Evolutionary conservation across 2,888 invertebrate species (phyloP).

Genomic region (Buathra laborator): DNA sequence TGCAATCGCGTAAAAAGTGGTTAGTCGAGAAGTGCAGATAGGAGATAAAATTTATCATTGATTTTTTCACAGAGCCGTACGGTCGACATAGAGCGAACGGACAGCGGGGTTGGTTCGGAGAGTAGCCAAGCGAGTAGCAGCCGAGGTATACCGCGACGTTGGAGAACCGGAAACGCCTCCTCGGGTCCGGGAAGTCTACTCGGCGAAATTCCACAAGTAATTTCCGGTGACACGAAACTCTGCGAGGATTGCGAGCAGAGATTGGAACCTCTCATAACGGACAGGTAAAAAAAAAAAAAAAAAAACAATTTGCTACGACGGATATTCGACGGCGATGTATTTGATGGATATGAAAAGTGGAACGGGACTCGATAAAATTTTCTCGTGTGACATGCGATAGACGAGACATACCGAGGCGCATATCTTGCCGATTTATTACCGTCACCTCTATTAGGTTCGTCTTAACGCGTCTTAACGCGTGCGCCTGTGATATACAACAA

Average conservation of each 20-base stretch:
- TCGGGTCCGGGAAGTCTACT: conserved; percentile 85
- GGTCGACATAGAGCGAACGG: conserved; percentile 95
- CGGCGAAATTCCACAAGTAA: conserved; percentile 87
- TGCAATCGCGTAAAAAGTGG: too few species aligned
- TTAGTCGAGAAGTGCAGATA: not conserved
- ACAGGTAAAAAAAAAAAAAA: conserved; percentile 83
- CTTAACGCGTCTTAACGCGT: conserved; percentile 19
- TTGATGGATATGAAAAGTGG: not conserved
- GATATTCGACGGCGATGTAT: not conserved
- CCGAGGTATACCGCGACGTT: conserved; percentile 83
- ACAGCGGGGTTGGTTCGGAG: conserved; percentile 97
- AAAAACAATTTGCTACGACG: too few species aligned
- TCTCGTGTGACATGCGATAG: conserved; percentile 2
- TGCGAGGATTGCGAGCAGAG: conserved; percentile 96
- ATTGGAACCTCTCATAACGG: conserved; percentile 91
- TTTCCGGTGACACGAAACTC: conserved; percentile 86
- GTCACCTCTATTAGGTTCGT: conserved; percentile 44
- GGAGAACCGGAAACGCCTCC: conserved; percentile 81
- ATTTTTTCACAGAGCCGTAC: conserved; percentile 82
- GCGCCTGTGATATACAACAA: conserved; percentile 9
- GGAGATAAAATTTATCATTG: conserved; percentile 35
- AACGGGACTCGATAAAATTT: conserved; percentile 1
- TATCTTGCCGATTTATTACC: conserved; percentile 45
- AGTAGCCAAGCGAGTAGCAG: conserved; percentile 95
- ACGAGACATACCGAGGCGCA: conserved; percentile 1